Base-by-base conservation (phyloP, 2,797 vertebrate species). In the Hippoglossus hippoglossus region DNA sequence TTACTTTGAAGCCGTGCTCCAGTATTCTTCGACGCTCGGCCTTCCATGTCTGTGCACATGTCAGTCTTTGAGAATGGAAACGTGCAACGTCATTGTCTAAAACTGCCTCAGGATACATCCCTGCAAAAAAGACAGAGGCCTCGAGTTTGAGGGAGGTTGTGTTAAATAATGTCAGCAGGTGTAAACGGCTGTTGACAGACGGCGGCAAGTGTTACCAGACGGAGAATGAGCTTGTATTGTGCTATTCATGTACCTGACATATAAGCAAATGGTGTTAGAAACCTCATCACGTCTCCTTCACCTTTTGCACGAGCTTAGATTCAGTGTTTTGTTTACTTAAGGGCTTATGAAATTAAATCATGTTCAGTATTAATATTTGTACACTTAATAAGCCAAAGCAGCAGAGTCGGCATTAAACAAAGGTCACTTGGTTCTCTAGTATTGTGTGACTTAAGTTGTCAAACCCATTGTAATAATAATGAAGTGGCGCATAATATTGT, bases 211-310 rank as follows among this genome's bases (percentile, higher is more conserved):
- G 28, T 44, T 25, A 50, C 51, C 34, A 26, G 52, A 69, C 36
- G n/a, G 47, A 36, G 36, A 60, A 84, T 62, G 51, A 73, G 46
- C 46, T 51, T 25, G 24, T 3, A 53, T 28, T 2, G 2, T 39
- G 24, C 39, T 44, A 7, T 57, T 74, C 50, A 60, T 60, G 39
- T 44, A 49, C 4, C 24, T 1, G 53, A 55, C 57, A 21, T 19
- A 44, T 31, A n/a, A 47, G 22, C 6, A n/a, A 46, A 34, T 31
- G 2, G 58, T 67, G 41, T 28, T 18, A 56, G 18, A 16, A 57
- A 8, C 54, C 18, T 15, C 41, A 47, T 22, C 60, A 59, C 58
- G 9, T 63, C 36, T 60, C 56, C 34, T 5, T 18, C 28, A 25
- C 39, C 24, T 47, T 67, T 60, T 47, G 5, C 44, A 47, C 18